phyloP scores from a whole-genome alignment of 64 coral and sea anemone genomes.

The Dendronephthya gigantea region DNA sequence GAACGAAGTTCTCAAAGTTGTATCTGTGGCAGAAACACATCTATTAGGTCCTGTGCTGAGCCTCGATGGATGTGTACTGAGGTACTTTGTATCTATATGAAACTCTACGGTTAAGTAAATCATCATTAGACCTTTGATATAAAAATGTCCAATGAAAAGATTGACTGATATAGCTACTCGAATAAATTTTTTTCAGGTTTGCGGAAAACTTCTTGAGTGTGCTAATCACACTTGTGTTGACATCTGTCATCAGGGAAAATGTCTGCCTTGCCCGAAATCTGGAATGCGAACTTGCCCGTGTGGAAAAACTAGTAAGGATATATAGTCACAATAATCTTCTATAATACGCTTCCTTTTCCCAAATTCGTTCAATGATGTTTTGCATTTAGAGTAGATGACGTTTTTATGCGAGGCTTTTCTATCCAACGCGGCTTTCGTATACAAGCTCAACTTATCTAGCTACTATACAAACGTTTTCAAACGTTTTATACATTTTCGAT shows the following conservation, averaged over 20 bases:
- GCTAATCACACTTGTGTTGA: constrained; percentile 61
- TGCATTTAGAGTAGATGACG: no score
- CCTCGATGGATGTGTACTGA: constrained; percentile 41
- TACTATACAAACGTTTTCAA: no score
- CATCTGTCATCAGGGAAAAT: constrained; percentile 57
- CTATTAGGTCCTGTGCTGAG: constrained; percentile 35
- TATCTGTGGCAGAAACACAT: constrained; percentile 30
- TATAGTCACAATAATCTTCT: background rate
- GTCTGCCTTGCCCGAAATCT: constrained; percentile 69
- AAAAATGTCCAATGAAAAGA: no score
- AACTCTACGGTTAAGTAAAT: background rate
- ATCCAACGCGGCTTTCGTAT: no score
- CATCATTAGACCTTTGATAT: no score
- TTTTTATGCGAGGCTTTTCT: no score
- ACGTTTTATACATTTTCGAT: no score
- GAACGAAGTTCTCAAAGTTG: constrained; percentile 42
- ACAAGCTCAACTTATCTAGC: no score
- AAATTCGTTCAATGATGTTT: no score
- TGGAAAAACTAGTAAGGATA: constrained; percentile 71
- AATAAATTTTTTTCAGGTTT: constrained; percentile 41
- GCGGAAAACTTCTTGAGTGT: constrained; percentile 48
- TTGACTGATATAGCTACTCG: no score
- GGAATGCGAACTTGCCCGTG: constrained; percentile 83
- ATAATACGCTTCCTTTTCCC: background rate
- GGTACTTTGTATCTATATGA: background rate